Base-by-base conservation (phyloP, 2,888 invertebrate species). In the Hydriomena furcata region DNA sequence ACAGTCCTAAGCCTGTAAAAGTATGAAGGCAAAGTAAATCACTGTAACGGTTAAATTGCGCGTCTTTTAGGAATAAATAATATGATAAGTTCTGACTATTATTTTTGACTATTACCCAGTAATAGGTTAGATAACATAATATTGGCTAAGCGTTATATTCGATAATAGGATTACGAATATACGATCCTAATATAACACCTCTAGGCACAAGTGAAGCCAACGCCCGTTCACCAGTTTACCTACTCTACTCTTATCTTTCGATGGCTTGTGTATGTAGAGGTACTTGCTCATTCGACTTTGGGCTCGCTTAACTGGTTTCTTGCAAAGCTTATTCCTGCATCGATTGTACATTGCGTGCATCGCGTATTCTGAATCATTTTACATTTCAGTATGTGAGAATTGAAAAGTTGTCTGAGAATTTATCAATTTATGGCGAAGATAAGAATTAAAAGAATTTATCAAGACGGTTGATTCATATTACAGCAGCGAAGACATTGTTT, bases 201-300 rank as follows among this genome's bases (percentile, higher is more conserved):
- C n/a, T n/a, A 3, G 17, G 58, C 69, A 73, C 79, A 71, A 73
- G 68, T 69, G 65, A 68, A 73, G 82, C 76, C 82, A 82, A 84
- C 82, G 84, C 84, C 85, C 87, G 86, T 79, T 83, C 84, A 81
- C 86, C 81, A 79, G 82, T 82, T 82, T 82, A 81, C 83, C 82
- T 80, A 82, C 81, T 84, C 79, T 88, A n/a, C n/a, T n/a, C n/a
- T 17, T 88, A 87, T 88, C 87, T 82, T 65, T 65, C 75, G 78
- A 81, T 77, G 81, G 74, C n/a, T 78, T 73, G 72, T 70, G 70
- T 73, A 69, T 65, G 63, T 60, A 60, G 54, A 61, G 59, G 66
- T 60, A 66, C 65, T 74, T 65, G 69, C 71, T 76, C 70, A 68
- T 76, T 74, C 70, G 66, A 66, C 65, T 61, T 68, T 64, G 70